phyloP scores from a whole-genome alignment of 2,888 invertebrate species.

The Hirtodrosophila alboralis region DNA sequence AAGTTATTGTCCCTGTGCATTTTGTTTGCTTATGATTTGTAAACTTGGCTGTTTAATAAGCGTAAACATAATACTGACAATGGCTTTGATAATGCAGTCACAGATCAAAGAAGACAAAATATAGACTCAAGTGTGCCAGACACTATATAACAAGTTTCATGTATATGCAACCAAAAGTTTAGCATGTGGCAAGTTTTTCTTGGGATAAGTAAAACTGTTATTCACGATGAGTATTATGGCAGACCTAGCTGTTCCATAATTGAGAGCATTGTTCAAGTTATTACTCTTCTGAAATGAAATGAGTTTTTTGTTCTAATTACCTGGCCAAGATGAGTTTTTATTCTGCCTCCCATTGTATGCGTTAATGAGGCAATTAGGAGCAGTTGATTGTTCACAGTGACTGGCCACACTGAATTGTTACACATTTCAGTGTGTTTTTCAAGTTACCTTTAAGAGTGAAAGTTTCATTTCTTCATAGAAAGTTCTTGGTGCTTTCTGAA shows the following conservation, averaged over 20 bases:
- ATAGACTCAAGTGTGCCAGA: constrained; percentile 20
- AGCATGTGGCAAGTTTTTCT: constrained; percentile 17
- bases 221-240: constrained; percentile 5
- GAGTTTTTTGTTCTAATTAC: constrained; percentile 62
- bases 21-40: constrained; percentile 36
- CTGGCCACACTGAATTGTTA: constrained; percentile 19
- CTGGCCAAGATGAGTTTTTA: constrained; percentile 37
- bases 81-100: constrained; percentile 38
- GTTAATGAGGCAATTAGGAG: constrained; percentile 62
- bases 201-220: constrained; percentile 6
- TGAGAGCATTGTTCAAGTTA: constrained; percentile 24
- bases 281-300: constrained; percentile 38
- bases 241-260: constrained; percentile 7
- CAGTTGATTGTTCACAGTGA: constrained; percentile 46
- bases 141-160: too few species aligned
- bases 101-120: constrained; percentile 19
- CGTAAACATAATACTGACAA: constrained; percentile 46
- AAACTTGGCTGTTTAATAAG: constrained; percentile 52
- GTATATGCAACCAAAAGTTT: constrained; percentile 17
- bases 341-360: constrained; percentile 20
- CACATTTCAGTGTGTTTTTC: not conserved
- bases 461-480: constrained; percentile 23
- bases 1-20: constrained; percentile 39
- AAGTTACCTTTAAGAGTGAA: constrained; percentile 29
- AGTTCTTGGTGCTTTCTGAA: constrained; percentile 4